These are phyloP conservation scores for Connochaetes taurinus DNA, from an alignment of 2,113 vertebrate genomes.

Conservation along the genomic window DNA sequence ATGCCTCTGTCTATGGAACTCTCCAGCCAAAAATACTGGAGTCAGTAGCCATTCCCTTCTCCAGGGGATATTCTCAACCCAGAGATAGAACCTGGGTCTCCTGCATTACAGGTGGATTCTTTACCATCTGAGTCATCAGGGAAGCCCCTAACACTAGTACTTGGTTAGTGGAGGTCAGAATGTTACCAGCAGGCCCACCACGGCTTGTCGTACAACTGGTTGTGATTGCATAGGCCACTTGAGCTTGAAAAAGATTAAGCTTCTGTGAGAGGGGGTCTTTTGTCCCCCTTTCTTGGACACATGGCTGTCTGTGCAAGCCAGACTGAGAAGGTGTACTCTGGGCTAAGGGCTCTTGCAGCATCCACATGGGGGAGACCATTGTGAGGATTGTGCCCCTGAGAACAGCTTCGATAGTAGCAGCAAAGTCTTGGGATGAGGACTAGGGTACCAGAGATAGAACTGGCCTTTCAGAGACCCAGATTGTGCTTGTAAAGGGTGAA, in stretches of 20 bases:
- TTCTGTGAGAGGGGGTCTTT: slow-evolving; percentile 32
- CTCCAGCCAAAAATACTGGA: not conserved
- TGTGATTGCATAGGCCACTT: slow-evolving; percentile 55
- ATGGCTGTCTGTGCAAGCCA: not conserved
- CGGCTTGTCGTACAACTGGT: slow-evolving; percentile 46
- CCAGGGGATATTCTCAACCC: not conserved
- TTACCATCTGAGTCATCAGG: not conserved
- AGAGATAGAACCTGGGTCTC: not conserved
- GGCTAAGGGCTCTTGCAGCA: not conserved
- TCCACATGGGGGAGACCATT: not conserved
- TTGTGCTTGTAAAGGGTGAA: not conserved
- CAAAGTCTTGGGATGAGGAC: not conserved
- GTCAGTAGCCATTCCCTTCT: not conserved
- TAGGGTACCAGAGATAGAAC: not conserved
- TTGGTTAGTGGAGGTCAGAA: slow-evolving; percentile 59
- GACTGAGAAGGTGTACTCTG: not conserved
- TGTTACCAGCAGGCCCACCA: slow-evolving; percentile 16
- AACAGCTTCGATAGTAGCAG: not conserved
- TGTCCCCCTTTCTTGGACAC: not conserved
- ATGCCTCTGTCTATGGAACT: not conserved
- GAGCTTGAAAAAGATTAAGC: slow-evolving; percentile 40
- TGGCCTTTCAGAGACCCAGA: not conserved
- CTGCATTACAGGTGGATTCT: not conserved
- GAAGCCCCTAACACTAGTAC: slow-evolving; percentile 1
- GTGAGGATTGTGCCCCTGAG: not conserved